Evolutionary conservation across 1,140 invertebrate species (phyloP).

Genomic region (Rhizoglyphus robini): DNA sequence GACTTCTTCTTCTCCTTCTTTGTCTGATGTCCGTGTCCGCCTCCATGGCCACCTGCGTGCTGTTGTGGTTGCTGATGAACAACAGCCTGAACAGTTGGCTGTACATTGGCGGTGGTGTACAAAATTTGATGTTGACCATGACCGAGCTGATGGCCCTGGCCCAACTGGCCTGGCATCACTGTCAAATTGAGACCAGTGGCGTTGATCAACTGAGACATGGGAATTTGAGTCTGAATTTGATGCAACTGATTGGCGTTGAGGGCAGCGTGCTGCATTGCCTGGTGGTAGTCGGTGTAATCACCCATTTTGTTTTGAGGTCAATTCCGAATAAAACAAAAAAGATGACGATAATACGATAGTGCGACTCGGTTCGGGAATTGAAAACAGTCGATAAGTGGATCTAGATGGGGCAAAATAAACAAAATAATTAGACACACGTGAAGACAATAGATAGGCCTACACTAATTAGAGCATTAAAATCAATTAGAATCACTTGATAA

Average conservation of each 20-base stretch:
- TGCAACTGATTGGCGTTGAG: constrained; percentile 27
- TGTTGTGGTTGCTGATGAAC: no score
- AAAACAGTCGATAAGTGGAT: no score
- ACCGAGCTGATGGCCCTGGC: neutral
- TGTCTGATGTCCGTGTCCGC: neutral
- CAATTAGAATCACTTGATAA: no score
- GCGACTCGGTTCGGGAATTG: no score
- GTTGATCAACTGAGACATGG: constrained; percentile 24
- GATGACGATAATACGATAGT: no score
- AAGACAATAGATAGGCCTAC: no score
- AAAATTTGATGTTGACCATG: constrained; percentile 11
- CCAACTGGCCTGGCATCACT: constrained; percentile 22
- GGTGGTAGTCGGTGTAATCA: constrained; percentile 26
- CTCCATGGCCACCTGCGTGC: no score
- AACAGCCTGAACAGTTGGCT: neutral
- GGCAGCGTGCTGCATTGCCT: constrained; percentile 28
- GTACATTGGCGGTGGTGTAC: constrained; percentile 6
- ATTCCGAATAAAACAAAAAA: no score
- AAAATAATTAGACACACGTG: no score
- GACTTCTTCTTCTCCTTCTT: constrained; percentile 27
- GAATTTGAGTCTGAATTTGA: constrained; percentile 26
- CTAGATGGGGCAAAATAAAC: no score
- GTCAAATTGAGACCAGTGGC: constrained; percentile 27
- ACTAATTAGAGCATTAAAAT: no score
- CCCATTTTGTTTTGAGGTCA: no score